Evolutionary conservation across 2,113 vertebrate species (phyloP).

Genomic region (Xyrauchen texanus): DNA sequence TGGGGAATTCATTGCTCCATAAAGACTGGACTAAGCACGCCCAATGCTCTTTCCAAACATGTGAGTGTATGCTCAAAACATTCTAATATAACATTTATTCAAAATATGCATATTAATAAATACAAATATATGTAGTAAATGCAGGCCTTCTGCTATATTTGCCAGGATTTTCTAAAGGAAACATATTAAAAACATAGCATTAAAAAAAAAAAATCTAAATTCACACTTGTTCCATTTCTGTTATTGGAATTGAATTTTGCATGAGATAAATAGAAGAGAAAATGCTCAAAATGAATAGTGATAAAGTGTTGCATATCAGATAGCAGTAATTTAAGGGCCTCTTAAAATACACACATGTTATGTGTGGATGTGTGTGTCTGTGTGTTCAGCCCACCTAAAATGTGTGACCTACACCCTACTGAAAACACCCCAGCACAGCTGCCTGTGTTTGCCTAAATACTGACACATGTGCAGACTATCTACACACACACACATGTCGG

Average conservation of each 20-base stretch:
- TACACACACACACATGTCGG: slow-evolving; percentile 9
- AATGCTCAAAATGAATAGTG: neutral
- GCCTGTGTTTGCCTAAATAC: slow-evolving; percentile 35
- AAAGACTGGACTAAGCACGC: neutral
- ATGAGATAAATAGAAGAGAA: too few relatives aligned
- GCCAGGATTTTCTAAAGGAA: too few relatives aligned
- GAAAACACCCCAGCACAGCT: slow-evolving; percentile 42
- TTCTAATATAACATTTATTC: neutral
- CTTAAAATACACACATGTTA: neutral
- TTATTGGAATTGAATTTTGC: too few relatives aligned
- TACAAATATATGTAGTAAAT: neutral
- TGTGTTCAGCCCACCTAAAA: neutral
- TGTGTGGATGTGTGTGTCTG: too few relatives aligned
- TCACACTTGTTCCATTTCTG: too few relatives aligned
- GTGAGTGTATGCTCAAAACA: slow-evolving; percentile 1
- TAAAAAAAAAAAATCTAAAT: too few relatives aligned
- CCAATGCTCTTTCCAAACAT: slow-evolving; percentile 8
- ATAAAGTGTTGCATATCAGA: neutral
- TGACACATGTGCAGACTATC: slow-evolving; percentile 27
- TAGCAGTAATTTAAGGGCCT: neutral
- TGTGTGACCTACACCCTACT: slow-evolving; percentile 30
- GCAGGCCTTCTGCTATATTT: too few relatives aligned
- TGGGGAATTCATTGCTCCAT: slow-evolving; percentile 34
- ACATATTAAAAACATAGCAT: too few relatives aligned
- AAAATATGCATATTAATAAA: neutral